A percentile compares a stretch with the other conserved stretches of the same genome.
These are phyloP conservation scores for Sebastes schlegelii DNA, from an alignment of 2,113 vertebrate genomes.

Conservation along the genomic window DNA sequence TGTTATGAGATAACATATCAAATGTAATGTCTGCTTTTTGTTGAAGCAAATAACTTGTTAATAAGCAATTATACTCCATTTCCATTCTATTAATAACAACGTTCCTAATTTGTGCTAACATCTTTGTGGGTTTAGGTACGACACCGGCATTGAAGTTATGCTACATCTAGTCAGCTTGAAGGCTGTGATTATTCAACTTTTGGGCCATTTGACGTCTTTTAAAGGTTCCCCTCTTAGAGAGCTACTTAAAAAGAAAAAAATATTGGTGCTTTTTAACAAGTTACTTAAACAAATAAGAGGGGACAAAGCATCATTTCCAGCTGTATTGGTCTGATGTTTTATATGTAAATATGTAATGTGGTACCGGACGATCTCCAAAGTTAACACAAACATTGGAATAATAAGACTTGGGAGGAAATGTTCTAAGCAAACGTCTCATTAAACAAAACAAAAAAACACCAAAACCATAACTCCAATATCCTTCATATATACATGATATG, in stretches of 20 bases:
- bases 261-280: slow-evolving; percentile 7
- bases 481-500: slow-evolving; percentile 60
- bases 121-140: not conserved
- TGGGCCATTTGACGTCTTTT: not conserved
- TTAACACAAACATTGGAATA: slow-evolving; percentile 41
- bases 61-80: not conserved
- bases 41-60: not conserved
- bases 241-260: not conserved
- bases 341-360: slow-evolving; percentile 17
- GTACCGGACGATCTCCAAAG: slow-evolving; percentile 26
- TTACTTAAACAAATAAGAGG: slow-evolving; percentile 26
- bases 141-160: not conserved
- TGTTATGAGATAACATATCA: not conserved
- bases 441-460: slow-evolving; percentile 55
- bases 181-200: not conserved
- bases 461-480: slow-evolving; percentile 44
- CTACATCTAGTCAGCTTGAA: slow-evolving; percentile 30
- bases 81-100: slow-evolving; percentile 4
- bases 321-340: slow-evolving; percentile 35
- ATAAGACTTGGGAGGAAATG: slow-evolving; percentile 28
- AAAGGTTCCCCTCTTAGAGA: not conserved
- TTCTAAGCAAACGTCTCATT: slow-evolving; percentile 34
- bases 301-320: slow-evolving; percentile 53
- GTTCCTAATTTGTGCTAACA: slow-evolving; percentile 1
- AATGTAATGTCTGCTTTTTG: not conserved